phyloP scores from a whole-genome alignment of 2,113 vertebrate species.

The Antidorcas marsupialis region DNA sequence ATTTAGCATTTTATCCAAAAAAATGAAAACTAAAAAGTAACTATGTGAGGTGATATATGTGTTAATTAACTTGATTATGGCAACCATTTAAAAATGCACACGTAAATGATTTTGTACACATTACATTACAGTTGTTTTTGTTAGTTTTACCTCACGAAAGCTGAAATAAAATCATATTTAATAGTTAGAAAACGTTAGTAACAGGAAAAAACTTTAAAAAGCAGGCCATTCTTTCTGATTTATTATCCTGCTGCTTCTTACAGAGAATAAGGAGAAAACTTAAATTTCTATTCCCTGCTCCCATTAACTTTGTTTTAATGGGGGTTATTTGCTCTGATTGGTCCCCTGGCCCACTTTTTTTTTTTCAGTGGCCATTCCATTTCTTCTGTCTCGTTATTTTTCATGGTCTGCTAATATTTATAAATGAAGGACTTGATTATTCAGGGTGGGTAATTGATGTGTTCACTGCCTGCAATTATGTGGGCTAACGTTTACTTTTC shows the following conservation, averaged over 20 bases:
- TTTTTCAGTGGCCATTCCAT: constrained; percentile 5
- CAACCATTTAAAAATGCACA: not conserved
- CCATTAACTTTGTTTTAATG: constrained; percentile 34
- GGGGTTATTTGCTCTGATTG: not conserved
- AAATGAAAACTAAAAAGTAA: not conserved
- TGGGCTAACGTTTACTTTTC: constrained; percentile 42
- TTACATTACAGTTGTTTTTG: not conserved
- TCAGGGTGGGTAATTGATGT: constrained; percentile 22
- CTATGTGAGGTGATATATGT: not conserved
- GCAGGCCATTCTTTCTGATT: not conserved
- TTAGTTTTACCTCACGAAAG: not conserved
- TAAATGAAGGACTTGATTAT: constrained; percentile 45
- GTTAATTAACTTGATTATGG: not conserved
- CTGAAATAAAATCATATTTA: not conserved
- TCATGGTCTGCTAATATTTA: constrained; percentile 53
- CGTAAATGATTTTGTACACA: not conserved
- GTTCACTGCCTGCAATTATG: constrained; percentile 44
- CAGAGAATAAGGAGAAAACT: constrained; percentile 20
- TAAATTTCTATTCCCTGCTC: not conserved
- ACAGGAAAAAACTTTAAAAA: not conserved
- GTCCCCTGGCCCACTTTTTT: not conserved
- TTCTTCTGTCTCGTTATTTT: constrained; percentile 42
- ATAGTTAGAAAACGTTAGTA: not conserved
- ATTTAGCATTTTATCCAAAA: not conserved
- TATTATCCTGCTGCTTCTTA: not conserved